Evolutionary conservation across 2,113 vertebrate genomes (phyloP), one percentile per base, ranked within the genome.

Genomic region (Mobula hypostoma): DNA sequence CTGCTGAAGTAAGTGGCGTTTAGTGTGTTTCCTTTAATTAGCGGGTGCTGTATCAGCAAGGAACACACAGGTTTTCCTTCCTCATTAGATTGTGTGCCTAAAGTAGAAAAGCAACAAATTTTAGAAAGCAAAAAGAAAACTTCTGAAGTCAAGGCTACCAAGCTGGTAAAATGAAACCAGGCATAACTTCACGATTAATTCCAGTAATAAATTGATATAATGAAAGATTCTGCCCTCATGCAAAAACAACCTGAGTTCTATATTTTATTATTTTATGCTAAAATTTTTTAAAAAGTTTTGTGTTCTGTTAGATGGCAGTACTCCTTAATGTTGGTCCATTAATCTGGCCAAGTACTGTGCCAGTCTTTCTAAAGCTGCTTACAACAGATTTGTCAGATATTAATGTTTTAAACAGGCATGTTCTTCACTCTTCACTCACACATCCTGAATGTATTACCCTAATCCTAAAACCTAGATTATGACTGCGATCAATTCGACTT

Each of bases 51-150:
- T 74, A 93, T 93, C 91, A 56, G 70, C 70, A 93, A 74, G 70
- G 21, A 93, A 93, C 68, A 93, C 91, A 29, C 68, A 93, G 90
- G 91, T 56, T 72, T 72, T 93, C 91, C 91, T 93, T 93, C 91
- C 91, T 93, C 40, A 27, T 76, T 74, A 56, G 56, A 93, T 76
- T 27, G 40, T 56, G 48, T 56, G 36, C 5, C 36, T 76, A 27
- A 74, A 5, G 36, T 74, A 7, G 70, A 74, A 93, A 93, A 93
- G 21, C 91, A 93, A 93, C 40, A 11, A 93, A 93, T 68, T 72
- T 74, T 76, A 24, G 40, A 90, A 90, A 90, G 40, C 90, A 93
- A 74, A 40, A 74, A 93, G 2, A 72, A 70, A 93, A 40, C 19
- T 27, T 92, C 32, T 70, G 48, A 93, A 24, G 4, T 70, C 61